Percentiles rank a stretch among this genome's conserved stretches.
These are phyloP conservation scores for Dolichallabes microphthalmus DNA, from an alignment of 2,113 vertebrate genomes.

Conservation along the genomic window DNA sequence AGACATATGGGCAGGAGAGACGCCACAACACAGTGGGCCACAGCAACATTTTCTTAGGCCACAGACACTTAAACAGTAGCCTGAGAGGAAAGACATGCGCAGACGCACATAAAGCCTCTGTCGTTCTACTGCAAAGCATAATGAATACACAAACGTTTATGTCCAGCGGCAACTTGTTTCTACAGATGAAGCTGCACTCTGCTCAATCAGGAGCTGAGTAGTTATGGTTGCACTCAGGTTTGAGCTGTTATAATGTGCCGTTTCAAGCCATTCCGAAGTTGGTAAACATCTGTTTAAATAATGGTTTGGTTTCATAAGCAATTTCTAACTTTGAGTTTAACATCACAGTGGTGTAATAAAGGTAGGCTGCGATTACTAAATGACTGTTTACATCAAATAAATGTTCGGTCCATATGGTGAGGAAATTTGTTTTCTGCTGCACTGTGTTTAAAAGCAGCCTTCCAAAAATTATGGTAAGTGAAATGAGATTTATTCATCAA, in stretches of 20 bases:
- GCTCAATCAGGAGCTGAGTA: constrained; percentile 68
- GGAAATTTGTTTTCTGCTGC: constrained; percentile 30
- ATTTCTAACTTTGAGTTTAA: constrained; percentile 45
- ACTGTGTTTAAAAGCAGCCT: constrained; percentile 24
- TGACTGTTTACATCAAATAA: constrained; percentile 33
- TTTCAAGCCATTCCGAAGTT: constrained; percentile 66
- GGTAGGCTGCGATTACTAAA: constrained; percentile 26
- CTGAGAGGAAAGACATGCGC: constrained; percentile 70
- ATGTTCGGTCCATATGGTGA: constrained; percentile 33
- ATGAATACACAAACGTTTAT: constrained; percentile 76
- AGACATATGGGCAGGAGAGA: constrained; percentile 74
- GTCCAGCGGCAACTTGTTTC: constrained; percentile 79
- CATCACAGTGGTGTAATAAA: constrained; percentile 40
- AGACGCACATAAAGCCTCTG: constrained; percentile 76
- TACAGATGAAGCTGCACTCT: constrained; percentile 72
- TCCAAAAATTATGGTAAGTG: constrained; percentile 1
- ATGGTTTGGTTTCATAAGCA: constrained; percentile 51
- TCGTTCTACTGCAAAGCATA: constrained; percentile 74
- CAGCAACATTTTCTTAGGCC: constrained; percentile 74
- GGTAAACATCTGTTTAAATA: constrained; percentile 69
- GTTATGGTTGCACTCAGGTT: constrained; percentile 65
- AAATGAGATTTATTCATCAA: constrained; percentile 26
- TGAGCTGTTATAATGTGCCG: constrained; percentile 69
- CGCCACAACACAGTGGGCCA: constrained; percentile 74
- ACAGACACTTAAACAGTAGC: constrained; percentile 75